phyloP scores from a whole-genome alignment of 35 echinoderm and acorn worm genomes.

The Hemicentrotus pulcherrimus region DNA sequence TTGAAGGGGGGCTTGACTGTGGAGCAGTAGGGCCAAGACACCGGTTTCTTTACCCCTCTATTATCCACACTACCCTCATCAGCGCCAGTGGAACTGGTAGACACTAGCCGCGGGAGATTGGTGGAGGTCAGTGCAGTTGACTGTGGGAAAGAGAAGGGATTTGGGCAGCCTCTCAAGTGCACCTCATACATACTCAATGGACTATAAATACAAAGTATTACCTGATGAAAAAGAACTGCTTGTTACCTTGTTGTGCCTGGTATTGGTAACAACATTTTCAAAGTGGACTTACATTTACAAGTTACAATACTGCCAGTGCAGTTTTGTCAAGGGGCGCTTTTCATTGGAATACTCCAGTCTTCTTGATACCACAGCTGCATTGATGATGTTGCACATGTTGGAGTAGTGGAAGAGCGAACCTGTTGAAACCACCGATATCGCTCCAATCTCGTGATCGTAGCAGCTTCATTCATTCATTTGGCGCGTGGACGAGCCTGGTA shows the following conservation, averaged over 20 bases:
- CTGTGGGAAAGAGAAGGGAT: constrained; percentile 4
- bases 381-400: not conserved
- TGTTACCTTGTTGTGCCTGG: too few relatives aligned
- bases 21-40: not conserved
- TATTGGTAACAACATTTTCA: not conserved
- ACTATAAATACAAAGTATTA: not conserved
- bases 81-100: not conserved
- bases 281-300: not conserved
- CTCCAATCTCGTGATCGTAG: not conserved
- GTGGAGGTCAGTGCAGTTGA: constrained; percentile 23
- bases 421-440: not conserved
- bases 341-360: too few relatives aligned
- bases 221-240: not conserved
- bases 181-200: not conserved
- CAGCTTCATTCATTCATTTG: not conserved
- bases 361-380: not conserved
- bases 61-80: not conserved
- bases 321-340: too few relatives aligned
- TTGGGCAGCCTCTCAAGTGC: not conserved
- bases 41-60: not conserved
- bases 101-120: constrained; percentile 42
- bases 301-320: not conserved
- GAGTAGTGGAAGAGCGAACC: not conserved
- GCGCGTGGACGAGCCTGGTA: not conserved
- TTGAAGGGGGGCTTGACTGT: not conserved